Conservation (phyloP, 2,797 vertebrate species). For the Phrynocephalus guinanensis region DNA sequence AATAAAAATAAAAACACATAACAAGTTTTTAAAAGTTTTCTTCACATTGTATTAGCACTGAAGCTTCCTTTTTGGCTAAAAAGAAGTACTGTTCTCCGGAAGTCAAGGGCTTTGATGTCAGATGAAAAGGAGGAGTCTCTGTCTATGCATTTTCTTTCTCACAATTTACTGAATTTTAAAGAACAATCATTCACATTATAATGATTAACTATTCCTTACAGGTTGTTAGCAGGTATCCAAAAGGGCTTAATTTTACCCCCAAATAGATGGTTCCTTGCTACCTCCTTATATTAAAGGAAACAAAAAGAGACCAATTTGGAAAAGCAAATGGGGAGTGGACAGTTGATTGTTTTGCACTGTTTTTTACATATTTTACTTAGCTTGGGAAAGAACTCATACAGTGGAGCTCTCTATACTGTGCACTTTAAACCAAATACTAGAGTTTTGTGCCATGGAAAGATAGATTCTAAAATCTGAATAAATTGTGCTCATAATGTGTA, state of each 20-base stretch:
- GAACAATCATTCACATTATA: neutral
- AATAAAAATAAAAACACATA: constrained; percentile 70
- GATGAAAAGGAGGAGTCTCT: neutral
- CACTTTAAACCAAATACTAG: constrained; percentile 6
- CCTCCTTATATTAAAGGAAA: neutral
- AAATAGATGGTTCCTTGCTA: neutral
- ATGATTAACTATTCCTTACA: neutral
- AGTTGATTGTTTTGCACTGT: constrained; percentile 5
- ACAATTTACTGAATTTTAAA: neutral
- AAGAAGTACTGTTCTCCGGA: neutral
- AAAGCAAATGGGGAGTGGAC: neutral
- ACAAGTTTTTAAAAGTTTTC: constrained; percentile 58
- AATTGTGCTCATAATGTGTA: neutral
- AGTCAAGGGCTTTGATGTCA: neutral
- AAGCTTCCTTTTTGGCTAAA: constrained; percentile 42
- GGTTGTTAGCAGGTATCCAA: neutral
- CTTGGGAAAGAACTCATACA: neutral
- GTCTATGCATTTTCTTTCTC: neutral
- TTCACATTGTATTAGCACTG: constrained; percentile 50
- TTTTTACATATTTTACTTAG: constrained; percentile 7
- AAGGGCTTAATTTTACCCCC: neutral
- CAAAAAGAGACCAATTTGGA: neutral
- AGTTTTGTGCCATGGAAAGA: constrained; percentile 5
- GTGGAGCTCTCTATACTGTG: constrained; percentile 4
- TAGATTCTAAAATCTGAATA: constrained; percentile 13